These are phyloP conservation scores for Raja brachyura DNA, from an alignment of 2,113 vertebrate genomes.

Conservation along the genomic window DNA sequence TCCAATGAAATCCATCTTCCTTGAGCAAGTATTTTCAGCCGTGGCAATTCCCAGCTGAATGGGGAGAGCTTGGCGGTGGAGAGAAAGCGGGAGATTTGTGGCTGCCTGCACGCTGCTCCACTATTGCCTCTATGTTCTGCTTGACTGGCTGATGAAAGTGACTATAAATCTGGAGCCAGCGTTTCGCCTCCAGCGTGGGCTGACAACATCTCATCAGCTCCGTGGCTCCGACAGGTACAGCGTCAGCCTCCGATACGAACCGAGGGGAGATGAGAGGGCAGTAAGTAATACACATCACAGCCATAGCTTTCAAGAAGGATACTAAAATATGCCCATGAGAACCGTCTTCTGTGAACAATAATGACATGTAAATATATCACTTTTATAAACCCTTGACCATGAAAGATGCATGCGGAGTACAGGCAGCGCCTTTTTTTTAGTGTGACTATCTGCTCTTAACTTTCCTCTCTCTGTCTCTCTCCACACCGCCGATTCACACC, in stretches of 20 bases:
- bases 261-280: conserved; percentile 28
- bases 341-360: conserved; percentile 25
- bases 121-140: conserved; percentile 36
- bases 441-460: neutral
- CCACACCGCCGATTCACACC: neutral
- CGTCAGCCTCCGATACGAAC: conserved; percentile 7
- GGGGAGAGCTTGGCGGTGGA: neutral
- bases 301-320: conserved; percentile 5
- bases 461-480: neutral
- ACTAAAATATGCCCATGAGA: conserved; percentile 33
- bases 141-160: conserved; percentile 35
- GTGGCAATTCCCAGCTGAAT: conserved; percentile 18
- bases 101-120: conserved; percentile 9
- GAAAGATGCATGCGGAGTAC: conserved; percentile 9
- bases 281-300: conserved; percentile 18
- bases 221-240: conserved; percentile 23
- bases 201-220: conserved; percentile 35
- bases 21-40: conserved; percentile 29
- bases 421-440: neutral
- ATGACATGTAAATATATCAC: conserved; percentile 34
- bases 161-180: conserved; percentile 30
- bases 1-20: conserved; percentile 35
- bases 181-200: conserved; percentile 12
- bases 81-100: conserved; percentile 28
- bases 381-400: conserved; percentile 26